A percentile compares a stretch with the other conserved stretches of the same genome.
phyloP scores from a whole-genome alignment of 2,888 invertebrate genomes.

The Philonicus albiceps region DNA sequence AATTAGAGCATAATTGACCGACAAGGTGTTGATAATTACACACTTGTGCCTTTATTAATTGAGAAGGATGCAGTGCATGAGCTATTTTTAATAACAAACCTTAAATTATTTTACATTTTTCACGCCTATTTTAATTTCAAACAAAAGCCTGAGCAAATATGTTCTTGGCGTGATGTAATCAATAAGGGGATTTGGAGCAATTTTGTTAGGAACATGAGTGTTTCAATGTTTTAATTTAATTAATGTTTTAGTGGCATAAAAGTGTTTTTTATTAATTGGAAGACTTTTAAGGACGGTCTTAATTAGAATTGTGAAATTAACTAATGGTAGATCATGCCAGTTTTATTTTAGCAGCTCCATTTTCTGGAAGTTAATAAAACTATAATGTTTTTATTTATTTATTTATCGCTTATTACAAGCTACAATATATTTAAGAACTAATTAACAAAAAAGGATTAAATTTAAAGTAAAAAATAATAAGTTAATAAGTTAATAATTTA shows the following conservation, averaged over 20 bases:
- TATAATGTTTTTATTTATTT: too few species aligned
- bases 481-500: too few species aligned
- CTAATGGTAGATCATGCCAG: too few species aligned
- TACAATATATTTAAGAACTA: too few species aligned
- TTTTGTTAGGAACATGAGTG: neutral
- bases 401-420: too few species aligned
- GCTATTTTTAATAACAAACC: slow-evolving; percentile 11
- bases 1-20: slow-evolving; percentile 12
- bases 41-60: neutral
- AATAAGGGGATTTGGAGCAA: neutral
- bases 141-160: neutral
- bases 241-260: neutral
- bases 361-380: too few species aligned
- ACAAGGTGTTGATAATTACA: slow-evolving; percentile 20
- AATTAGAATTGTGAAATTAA: too few species aligned
- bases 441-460: too few species aligned
- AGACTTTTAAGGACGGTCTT: too few species aligned
- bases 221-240: neutral
- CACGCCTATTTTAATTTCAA: slow-evolving; percentile 23
- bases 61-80: neutral
- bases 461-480: too few species aligned
- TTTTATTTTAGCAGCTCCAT: too few species aligned
- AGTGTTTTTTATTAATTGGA: too few species aligned
- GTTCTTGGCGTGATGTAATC: neutral
- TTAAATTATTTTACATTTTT: slow-evolving; percentile 6